Conservation (phyloP, 2,113 vertebrate genomes). For the Pedetes capensis region DNA sequence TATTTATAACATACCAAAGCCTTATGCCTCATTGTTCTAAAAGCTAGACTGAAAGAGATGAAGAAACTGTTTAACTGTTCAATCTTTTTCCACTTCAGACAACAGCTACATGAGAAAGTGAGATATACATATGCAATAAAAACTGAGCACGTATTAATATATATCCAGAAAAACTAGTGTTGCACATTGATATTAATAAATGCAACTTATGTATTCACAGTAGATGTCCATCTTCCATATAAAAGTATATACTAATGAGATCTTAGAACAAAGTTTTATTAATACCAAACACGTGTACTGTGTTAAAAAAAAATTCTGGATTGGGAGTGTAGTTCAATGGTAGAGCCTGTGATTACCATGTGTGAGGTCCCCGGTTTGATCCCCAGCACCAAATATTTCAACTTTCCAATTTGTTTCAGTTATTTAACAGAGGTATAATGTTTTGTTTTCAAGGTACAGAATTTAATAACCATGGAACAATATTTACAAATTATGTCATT, state of each 20-base stretch:
- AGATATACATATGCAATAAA: slow-evolving; percentile 43
- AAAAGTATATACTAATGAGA: not conserved
- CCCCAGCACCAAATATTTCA: not conserved
- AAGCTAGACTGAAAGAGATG: not conserved
- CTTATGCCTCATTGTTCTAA: not conserved
- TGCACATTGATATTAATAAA: not conserved
- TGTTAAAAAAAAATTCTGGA: not conserved
- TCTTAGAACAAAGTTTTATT: not conserved
- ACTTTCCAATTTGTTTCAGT: not conserved
- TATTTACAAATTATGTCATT: not conserved
- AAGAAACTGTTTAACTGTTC: not conserved
- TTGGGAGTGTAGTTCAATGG: no score
- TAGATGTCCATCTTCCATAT: not conserved
- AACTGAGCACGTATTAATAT: not conserved
- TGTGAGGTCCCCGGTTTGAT: not conserved
- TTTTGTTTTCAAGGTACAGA: not conserved
- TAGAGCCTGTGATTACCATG: not conserved
- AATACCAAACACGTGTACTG: not conserved
- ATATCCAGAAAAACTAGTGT: not conserved
- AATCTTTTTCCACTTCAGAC: not conserved
- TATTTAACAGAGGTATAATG: not conserved
- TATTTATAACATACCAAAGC: slow-evolving; percentile 13
- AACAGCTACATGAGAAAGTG: not conserved
- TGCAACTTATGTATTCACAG: not conserved
- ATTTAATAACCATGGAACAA: not conserved